These are phyloP conservation scores for Hypotaenidia okinawae DNA, from an alignment of 2,797 vertebrate species.

Conservation along the genomic window DNA sequence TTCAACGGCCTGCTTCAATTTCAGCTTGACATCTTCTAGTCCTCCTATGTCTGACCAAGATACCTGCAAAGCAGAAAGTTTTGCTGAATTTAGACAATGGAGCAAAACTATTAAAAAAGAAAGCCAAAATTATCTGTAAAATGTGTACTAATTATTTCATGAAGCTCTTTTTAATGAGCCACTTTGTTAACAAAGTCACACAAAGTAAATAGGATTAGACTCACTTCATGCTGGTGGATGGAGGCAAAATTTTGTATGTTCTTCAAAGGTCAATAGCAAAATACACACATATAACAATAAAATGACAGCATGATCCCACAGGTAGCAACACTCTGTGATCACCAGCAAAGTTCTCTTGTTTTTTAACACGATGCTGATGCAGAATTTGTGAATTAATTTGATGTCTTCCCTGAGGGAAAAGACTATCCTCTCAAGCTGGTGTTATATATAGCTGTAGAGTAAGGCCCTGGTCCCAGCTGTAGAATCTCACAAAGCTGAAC, in stretches of 20 bases:
- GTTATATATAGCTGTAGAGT: background rate
- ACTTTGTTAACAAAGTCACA: background rate
- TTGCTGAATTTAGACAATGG: background rate
- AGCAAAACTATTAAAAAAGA: background rate
- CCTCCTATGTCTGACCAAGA: slow-evolving; percentile 96
- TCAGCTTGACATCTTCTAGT: slow-evolving; percentile 92
- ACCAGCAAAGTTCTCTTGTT: no score
- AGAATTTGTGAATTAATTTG: background rate
- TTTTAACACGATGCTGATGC: background rate
- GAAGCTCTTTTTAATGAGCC: background rate
- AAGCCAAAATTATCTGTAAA: background rate
- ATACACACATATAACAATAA: background rate
- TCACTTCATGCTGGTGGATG: background rate
- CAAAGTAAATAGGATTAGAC: background rate
- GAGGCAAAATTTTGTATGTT: background rate
- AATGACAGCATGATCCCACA: background rate
- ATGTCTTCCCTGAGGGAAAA: background rate
- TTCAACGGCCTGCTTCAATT: slow-evolving; percentile 94
- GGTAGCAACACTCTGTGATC: background rate
- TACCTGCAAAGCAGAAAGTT: slow-evolving; percentile 80
- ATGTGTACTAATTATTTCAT: accelerated
- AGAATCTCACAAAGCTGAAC: background rate
- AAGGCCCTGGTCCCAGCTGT: background rate
- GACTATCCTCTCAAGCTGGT: background rate
- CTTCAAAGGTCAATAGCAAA: background rate